Conservation (phyloP, 2,797 vertebrate species). For the Tachyglossus aculeatus region DNA sequence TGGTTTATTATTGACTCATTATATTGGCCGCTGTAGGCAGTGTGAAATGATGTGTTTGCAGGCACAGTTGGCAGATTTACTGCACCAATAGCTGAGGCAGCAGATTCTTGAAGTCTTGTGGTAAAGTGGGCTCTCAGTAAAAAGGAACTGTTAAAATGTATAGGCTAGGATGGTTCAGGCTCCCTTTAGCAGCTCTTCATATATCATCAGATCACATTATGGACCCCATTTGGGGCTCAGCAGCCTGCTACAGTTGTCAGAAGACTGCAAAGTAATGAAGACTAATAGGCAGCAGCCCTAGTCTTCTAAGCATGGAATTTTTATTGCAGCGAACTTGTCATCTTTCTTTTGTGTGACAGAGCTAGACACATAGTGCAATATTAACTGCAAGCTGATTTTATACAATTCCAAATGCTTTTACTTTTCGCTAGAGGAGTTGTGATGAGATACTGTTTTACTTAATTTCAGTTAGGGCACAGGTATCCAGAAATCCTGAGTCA, state of each 20-base stretch:
- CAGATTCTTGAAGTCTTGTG: conserved; percentile 84
- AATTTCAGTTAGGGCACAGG: conserved; percentile 71
- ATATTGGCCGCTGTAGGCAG: conserved; percentile 79
- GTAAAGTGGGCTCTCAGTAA: conserved; percentile 82
- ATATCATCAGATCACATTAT: conserved; percentile 92
- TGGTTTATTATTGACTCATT: conserved; percentile 84
- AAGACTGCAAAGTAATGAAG: conserved; percentile 91
- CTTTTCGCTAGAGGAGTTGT: conserved; percentile 73
- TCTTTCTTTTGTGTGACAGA: conserved; percentile 86
- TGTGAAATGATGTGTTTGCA: conserved; percentile 81
- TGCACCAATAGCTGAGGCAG: conserved; percentile 81
- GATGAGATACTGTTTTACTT: conserved; percentile 66
- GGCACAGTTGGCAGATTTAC: conserved; percentile 83
- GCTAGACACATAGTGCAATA: conserved; percentile 79
- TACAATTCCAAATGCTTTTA: conserved; percentile 73
- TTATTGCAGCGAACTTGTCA: conserved; percentile 88
- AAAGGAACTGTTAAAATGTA: conserved; percentile 85
- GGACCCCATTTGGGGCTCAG: conserved; percentile 88
- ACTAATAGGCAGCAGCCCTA: conserved; percentile 86
- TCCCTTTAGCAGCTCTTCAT: conserved; percentile 89
- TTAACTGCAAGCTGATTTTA: conserved; percentile 76
- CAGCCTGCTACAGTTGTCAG: conserved; percentile 89
- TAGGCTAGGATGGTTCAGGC: conserved; percentile 83
- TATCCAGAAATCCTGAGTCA: conserved; percentile 55
- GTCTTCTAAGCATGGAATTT: conserved; percentile 87